phyloP scores from a whole-genome alignment of 2,888 invertebrate species.

The Cheilosia variabilis region DNA sequence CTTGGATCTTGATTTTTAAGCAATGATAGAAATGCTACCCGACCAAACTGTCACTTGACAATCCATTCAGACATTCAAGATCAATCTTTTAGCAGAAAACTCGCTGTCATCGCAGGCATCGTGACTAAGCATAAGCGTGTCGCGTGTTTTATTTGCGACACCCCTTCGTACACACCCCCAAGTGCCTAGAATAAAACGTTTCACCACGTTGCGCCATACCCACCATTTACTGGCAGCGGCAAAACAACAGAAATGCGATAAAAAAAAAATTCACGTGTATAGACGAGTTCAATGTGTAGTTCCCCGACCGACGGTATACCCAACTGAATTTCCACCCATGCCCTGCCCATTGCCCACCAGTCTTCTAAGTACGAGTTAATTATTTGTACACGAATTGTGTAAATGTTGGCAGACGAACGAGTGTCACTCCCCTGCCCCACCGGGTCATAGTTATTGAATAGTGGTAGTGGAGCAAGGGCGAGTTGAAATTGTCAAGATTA shows the following conservation, averaged over 20 bases:
- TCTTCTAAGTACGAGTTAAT: slow-evolving; percentile 6
- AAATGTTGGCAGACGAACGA: slow-evolving; percentile 21
- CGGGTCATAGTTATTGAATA: not conserved
- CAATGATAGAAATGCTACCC: not conserved
- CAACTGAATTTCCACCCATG: no score
- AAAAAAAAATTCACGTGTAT: slow-evolving; percentile 47
- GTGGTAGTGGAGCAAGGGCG: not conserved
- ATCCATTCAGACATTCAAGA: not conserved
- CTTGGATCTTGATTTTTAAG: not conserved
- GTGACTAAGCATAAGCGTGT: not conserved
- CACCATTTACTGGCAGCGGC: not conserved
- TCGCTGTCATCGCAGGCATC: not conserved
- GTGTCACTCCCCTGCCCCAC: not conserved
- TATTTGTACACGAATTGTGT: slow-evolving; percentile 22
- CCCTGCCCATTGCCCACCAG: slow-evolving; percentile 1
- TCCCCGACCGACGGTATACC: slow-evolving; percentile 23
- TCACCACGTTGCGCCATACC: slow-evolving; percentile 50
- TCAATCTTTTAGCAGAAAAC: not conserved
- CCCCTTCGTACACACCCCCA: slow-evolving; percentile 28
- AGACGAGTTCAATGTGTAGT: slow-evolving; percentile 6
- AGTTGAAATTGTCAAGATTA: slow-evolving; percentile 4
- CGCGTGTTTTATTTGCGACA: not conserved
- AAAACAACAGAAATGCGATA: slow-evolving; percentile 17
- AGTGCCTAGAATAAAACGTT: slow-evolving; percentile 49
- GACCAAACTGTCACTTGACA: not conserved